A percentile compares a stretch with the other conserved stretches of the same genome.
Conservation (phyloP, 2,888 invertebrate genomes). For the Amaurobius ferox region DNA sequence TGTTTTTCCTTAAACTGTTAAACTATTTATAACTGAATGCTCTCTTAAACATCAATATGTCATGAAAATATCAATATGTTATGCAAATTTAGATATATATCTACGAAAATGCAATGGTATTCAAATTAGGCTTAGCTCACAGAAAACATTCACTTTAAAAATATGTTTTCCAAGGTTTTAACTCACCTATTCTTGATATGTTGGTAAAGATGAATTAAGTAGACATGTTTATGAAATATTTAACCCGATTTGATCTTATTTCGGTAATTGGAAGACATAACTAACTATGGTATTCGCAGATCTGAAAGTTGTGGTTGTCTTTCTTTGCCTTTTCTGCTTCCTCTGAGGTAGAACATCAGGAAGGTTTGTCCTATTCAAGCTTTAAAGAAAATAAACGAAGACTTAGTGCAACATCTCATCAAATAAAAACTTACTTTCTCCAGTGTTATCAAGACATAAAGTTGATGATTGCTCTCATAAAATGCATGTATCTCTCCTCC, state of each 20-base stretch:
- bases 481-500: conserved; percentile 37
- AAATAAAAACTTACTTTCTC: conserved; percentile 72
- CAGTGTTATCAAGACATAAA: conserved; percentile 70
- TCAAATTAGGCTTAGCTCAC: conserved; percentile 47
- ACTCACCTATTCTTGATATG: conserved; percentile 42
- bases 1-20: no score
- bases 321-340: conserved; percentile 64
- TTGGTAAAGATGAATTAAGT: background rate
- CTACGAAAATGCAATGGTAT: no score
- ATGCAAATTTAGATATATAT: no score
- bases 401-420: conserved; percentile 71
- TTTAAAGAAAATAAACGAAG: conserved; percentile 70
- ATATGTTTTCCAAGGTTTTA: background rate
- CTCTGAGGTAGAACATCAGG: conserved; percentile 61
- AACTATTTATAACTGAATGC: no score
- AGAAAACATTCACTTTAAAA: background rate
- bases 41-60: no score
- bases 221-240: background rate
- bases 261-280: background rate
- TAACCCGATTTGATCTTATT: background rate
- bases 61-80: no score
- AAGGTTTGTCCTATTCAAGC: conserved; percentile 67
- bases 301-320: conserved; percentile 42
- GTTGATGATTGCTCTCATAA: conserved; percentile 66
- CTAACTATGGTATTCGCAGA: background rate